These are phyloP conservation scores for Galleria mellonella DNA, from an alignment of 1,140 invertebrate genomes.

Conservation along the genomic window DNA sequence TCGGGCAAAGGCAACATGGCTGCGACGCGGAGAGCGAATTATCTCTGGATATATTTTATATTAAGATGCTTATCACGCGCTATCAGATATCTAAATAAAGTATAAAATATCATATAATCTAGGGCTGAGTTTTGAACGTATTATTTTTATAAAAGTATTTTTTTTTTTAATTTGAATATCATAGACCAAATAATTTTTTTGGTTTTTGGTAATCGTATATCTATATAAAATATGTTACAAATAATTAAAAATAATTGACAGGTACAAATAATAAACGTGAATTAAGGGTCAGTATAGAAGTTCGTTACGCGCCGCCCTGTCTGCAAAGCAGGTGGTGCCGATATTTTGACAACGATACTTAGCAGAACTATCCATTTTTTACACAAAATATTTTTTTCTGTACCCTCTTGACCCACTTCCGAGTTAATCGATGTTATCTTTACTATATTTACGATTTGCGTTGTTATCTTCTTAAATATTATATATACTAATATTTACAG, in stretches of 20 bases:
- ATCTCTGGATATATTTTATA: conserved; percentile 39
- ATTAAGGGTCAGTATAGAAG: conserved; percentile 18
- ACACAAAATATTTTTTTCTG: conserved; percentile 49
- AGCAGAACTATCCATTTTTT: conserved; percentile 59
- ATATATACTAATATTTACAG: conserved; percentile 8
- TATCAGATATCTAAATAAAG: conserved; percentile 1
- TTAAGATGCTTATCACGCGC: conserved; percentile 22
- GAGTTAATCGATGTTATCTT: conserved; percentile 39
- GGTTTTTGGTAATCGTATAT: too few species aligned
- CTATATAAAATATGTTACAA: too few species aligned
- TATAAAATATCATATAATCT: conserved; percentile 16
- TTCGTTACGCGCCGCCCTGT: conserved; percentile 51
- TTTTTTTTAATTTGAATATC: too few species aligned
- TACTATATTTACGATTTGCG: conserved; percentile 37
- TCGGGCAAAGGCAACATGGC: conserved; percentile 61
- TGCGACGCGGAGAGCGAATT: conserved; percentile 51
- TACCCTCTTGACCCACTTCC: conserved; percentile 51
- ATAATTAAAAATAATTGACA: not conserved
- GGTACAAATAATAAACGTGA: not conserved
- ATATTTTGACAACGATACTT: conserved; percentile 70
- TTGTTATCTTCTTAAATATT: conserved; percentile 15
- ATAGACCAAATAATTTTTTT: too few species aligned
- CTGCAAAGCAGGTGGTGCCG: conserved; percentile 58
- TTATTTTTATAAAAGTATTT: not conserved
- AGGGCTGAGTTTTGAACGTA: not conserved